These are phyloP conservation scores for Asobara japonica DNA, from an alignment of 1,140 invertebrate species.

Conservation along the genomic window DNA sequence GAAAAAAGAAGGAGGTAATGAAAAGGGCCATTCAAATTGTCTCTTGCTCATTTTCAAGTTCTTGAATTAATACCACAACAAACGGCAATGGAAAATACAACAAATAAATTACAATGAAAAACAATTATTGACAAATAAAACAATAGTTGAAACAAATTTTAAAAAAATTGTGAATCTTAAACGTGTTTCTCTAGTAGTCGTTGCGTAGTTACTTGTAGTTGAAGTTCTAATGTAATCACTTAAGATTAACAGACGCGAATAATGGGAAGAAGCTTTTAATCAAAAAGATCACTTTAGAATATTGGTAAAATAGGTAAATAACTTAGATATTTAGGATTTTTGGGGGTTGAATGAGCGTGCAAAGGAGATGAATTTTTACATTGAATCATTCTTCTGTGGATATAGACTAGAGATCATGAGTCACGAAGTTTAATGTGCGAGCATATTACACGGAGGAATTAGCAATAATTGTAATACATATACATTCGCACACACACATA, in stretches of 20 bases:
- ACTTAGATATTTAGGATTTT: not conserved
- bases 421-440: no score
- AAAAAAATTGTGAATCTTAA: slow-evolving; percentile 33
- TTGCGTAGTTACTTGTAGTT: slow-evolving; percentile 57
- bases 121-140: slow-evolving; percentile 14
- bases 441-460: no score
- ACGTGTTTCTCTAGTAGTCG: slow-evolving; percentile 58
- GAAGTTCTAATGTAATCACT: slow-evolving; percentile 60
- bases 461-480: no score
- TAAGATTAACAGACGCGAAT: slow-evolving; percentile 43
- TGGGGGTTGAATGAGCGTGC: not conserved
- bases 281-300: slow-evolving; percentile 24
- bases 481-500: no score
- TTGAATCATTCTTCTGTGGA: not conserved
- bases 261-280: slow-evolving; percentile 27
- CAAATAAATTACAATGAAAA: slow-evolving; percentile 4
- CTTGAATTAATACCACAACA: not conserved
- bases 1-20: not conserved
- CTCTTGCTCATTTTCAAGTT: slow-evolving; percentile 29
- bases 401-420: no score
- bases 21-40: not conserved
- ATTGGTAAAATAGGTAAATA: slow-evolving; percentile 15
- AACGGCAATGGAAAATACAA: slow-evolving; percentile 8
- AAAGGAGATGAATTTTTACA: not conserved
- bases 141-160: slow-evolving; percentile 35